Base-by-base conservation (phyloP, 2,888 invertebrate genomes). In the Scelioninae gen. 1 region DNA sequence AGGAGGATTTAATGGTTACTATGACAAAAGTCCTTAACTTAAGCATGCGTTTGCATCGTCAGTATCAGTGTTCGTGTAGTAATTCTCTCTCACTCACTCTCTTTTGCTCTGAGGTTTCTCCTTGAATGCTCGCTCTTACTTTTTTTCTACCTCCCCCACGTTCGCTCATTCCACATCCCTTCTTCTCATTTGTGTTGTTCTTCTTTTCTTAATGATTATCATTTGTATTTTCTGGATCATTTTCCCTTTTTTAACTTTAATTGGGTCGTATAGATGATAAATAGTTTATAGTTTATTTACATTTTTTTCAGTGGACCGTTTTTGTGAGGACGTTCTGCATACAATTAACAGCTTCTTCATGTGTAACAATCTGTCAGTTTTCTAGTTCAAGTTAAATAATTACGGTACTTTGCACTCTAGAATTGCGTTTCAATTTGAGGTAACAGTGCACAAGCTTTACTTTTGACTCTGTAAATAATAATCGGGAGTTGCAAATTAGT, bases 31-130 rank as follows among this genome's bases (percentile, higher is more conserved):
- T 75, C 84, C 84, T 84, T 78, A 84, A 78, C 78, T 84, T 65
- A 63, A 84, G 81, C 81, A 81, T 84, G 84, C 75, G 78, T 78
- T 81, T 84, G 84, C 84, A 84, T 84, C 81, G 84, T 84, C 84
- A 84, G 75, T 84, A 84, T 84, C 78, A 84, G 78, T 84, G 84
- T 84, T 84, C 81, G 81, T 79, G 80, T 80, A 80, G 83, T 83
- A 77, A 72, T 79, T 79, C 72, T 80, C 71, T 83, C 72, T 76
- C 77, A 77, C 77, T 81, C 74, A 77, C 74, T 81, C 77, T 76
- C 83, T 77, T 80, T 77, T 84, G 69, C 82, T 83, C 82, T 74
- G 66, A 83, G 78, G 69, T 78, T 78, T 78, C 34, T 82, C 78
- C 78, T 75, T 79, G 83, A 83, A 79, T 83, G 83, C 75, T 79